A percentile compares a stretch with the other conserved stretches of the same genome.
These are phyloP conservation scores for Diuraphis noxia DNA, from an alignment of 1,140 invertebrate species.

Conservation along the genomic window DNA sequence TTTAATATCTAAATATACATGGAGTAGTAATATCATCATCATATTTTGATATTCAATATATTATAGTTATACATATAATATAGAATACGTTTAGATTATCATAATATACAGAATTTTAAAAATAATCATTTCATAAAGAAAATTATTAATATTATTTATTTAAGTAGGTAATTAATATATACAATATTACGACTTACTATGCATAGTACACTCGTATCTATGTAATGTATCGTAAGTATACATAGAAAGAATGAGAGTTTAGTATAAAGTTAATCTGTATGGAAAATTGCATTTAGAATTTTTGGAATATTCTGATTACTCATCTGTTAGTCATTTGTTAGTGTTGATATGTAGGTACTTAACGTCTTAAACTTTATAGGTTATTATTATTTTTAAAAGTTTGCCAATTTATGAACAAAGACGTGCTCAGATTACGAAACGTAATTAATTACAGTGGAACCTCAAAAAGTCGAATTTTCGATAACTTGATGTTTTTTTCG, in stretches of 20 bases:
- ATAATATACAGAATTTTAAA: not conserved
- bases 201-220: not conserved
- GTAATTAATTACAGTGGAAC: too few relatives aligned
- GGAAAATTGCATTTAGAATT: not conserved
- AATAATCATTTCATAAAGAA: not conserved
- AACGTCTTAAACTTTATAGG: not conserved
- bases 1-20: too few relatives aligned
- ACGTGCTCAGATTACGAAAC: not conserved
- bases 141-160: not conserved
- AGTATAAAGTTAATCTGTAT: not conserved
- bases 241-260: not conserved
- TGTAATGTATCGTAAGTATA: too few relatives aligned
- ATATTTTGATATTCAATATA: not conserved
- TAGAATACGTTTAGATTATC: not conserved
- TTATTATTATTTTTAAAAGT: not conserved
- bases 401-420: not conserved
- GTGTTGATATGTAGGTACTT: too few relatives aligned
- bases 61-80: not conserved
- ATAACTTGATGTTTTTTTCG: too few relatives aligned
- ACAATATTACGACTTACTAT: not conserved
- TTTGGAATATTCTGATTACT: not conserved
- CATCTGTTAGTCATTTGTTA: too few relatives aligned
- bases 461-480: too few relatives aligned
- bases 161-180: not conserved
- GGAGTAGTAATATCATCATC: not conserved